Base-by-base conservation (phyloP, 2,888 invertebrate species). In the Ormyrus labotus region DNA sequence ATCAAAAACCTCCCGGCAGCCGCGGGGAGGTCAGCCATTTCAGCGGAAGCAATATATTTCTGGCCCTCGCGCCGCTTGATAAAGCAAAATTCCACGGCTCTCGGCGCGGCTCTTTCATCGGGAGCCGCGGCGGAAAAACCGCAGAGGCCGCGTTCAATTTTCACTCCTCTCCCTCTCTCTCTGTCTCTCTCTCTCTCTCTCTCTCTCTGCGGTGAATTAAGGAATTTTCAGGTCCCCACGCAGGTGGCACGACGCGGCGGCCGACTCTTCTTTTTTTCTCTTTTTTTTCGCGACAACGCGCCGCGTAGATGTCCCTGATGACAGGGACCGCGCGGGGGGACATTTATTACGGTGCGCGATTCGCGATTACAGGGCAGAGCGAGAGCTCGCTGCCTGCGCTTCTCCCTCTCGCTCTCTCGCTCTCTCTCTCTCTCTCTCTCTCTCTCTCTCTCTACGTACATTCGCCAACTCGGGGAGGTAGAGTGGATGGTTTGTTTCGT, bases 261-360 rank as follows among this genome's bases (percentile, higher is more conserved):
- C 51, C 53, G 60, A 53, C 50, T 55, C 45, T 57, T 19, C 53
- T 13, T 34, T 19, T 61, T 13, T 34, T 48, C 61, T 11, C 13
- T 57, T 34, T 34, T 34, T 10, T 34, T 48, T 50, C 11, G 68
- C 50, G 48, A 11, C 34, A 34, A 9, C 13, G 68, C 53, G 47
- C 73, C 34, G 75, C 79, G 60, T 65, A 73, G 76, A 68, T 75
- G 71, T 71, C 88, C 86, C 87, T 90, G 90, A 90, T 90, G 90
- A 90, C 89, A 90, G 90, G 86, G 86, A 87, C 65, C 7, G 75
- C 58, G 67, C 67, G 80, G 79, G 84, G 84, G 85, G 86, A 84
- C 85, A 89, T 90, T 90, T 90, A 90, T 89, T 89, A 89, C 89
- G 88, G 89, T 86, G 86, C 88, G 88, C 90, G 88, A 90, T 87